These are phyloP conservation scores for Metopolophium dirhodum DNA, from an alignment of 1,140 invertebrate species.

Conservation along the genomic window DNA sequence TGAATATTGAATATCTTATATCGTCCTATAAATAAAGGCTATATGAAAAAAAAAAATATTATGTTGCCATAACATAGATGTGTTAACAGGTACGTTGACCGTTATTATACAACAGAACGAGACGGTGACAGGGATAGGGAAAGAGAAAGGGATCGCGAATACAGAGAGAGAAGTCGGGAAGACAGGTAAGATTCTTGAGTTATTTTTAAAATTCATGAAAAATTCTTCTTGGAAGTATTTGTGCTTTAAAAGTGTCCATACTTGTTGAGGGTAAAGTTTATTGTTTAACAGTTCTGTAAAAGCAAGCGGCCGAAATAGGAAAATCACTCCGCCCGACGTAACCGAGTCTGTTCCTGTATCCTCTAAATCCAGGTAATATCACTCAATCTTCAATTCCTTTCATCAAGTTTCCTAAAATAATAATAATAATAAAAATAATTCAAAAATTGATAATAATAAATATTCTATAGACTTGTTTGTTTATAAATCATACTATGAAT, in stretches of 20 bases:
- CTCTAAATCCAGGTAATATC: constrained; percentile 53
- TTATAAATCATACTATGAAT: background rate
- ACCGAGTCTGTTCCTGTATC: constrained; percentile 55
- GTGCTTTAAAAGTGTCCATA: constrained; percentile 35
- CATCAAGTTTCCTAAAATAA: constrained; percentile 50
- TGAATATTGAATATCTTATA: background rate
- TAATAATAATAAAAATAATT: constrained; percentile 60
- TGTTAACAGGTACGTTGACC: constrained; percentile 57
- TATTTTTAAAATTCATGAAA: constrained; percentile 21
- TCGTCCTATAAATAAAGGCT: background rate
- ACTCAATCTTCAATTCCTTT: constrained; percentile 59
- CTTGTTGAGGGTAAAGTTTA: constrained; percentile 56
- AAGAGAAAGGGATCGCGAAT: constrained; percentile 66
- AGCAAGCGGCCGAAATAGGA: constrained; percentile 55
- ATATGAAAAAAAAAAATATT: background rate
- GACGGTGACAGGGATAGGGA: constrained; percentile 63
- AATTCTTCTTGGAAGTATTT: constrained; percentile 45
- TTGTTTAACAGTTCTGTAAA: constrained; percentile 57
- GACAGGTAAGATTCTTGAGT: constrained; percentile 69
- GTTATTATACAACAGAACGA: constrained; percentile 64
- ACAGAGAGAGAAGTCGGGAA: constrained; percentile 73
- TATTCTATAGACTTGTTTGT: constrained; percentile 59
- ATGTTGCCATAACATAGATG: constrained; percentile 46
- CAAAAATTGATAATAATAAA: constrained; percentile 56
- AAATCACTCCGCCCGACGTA: constrained; percentile 55